Conservation (phyloP, 1,140 invertebrate species). For the Aculops lycopersici region DNA sequence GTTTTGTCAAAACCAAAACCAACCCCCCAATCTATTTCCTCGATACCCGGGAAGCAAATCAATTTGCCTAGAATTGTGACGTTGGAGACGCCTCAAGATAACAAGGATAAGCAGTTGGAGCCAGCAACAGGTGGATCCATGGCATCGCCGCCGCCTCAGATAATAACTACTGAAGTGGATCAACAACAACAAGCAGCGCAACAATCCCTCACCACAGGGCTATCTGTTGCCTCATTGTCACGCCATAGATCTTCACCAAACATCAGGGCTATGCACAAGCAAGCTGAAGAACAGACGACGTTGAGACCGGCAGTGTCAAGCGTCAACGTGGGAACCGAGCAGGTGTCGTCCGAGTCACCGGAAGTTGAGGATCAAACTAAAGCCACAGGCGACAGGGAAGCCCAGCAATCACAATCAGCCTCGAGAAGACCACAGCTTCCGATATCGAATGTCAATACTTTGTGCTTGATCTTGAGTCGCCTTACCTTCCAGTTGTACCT, state of each 20-base stretch:
- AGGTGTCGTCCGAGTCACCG: neutral
- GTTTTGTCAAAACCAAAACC: neutral
- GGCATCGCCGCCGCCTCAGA: neutral
- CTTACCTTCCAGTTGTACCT: neutral
- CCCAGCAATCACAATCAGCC: neutral
- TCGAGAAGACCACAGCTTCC: neutral
- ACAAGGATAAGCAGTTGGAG: neutral
- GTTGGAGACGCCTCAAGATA: neutral
- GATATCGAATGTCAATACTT: neutral
- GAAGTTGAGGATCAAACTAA: neutral
- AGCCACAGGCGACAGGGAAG: neutral
- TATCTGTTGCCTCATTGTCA: neutral
- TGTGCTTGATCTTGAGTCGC: neutral
- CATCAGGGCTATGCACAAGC: neutral
- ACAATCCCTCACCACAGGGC: neutral
- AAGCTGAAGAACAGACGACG: no score
- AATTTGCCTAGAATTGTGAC: no score
- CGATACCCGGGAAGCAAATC: neutral
- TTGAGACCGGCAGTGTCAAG: neutral
- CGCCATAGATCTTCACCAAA: neutral
- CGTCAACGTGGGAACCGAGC: neutral
- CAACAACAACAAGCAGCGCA: neutral
- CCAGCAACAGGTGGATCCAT: neutral
- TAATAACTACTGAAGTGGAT: neutral
- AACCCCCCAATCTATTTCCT: neutral